phyloP scores from a whole-genome alignment of 2,888 invertebrate species.

The Trisateles emortualis region DNA sequence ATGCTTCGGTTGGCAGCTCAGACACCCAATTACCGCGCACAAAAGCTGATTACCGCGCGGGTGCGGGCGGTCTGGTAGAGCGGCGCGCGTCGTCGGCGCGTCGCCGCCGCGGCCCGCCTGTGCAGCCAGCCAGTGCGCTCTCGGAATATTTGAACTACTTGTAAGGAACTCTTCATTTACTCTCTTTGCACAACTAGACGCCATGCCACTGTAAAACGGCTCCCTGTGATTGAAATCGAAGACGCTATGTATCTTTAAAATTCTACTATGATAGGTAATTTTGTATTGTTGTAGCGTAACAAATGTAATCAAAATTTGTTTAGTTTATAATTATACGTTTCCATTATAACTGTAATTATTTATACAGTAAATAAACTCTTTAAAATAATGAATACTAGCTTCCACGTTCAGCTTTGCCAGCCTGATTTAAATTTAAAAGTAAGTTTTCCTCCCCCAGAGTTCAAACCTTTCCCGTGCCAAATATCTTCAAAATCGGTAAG shows the following conservation, averaged over 20 bases:
- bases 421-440: too few relatives aligned
- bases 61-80: slow-evolving; percentile 64
- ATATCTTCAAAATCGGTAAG: too few relatives aligned
- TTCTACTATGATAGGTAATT: not conserved
- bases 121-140: slow-evolving; percentile 55
- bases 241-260: slow-evolving; percentile 23
- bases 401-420: too few relatives aligned
- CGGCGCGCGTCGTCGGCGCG: slow-evolving; percentile 42
- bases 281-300: not conserved
- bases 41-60: slow-evolving; percentile 85
- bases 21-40: slow-evolving; percentile 86
- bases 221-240: slow-evolving; percentile 68
- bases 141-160: slow-evolving; percentile 78
- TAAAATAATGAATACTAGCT: too few relatives aligned
- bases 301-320: too few relatives aligned
- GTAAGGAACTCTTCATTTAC: slow-evolving; percentile 77
- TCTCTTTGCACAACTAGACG: slow-evolving; percentile 66
- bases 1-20: slow-evolving; percentile 86
- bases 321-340: too few relatives aligned
- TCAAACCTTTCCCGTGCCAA: too few relatives aligned
- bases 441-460: too few relatives aligned
- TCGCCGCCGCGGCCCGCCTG: slow-evolving; percentile 42
- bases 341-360: too few relatives aligned
- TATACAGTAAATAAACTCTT: too few relatives aligned
- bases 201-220: slow-evolving; percentile 56